Percentiles rank a stretch among this genome's conserved stretches.
These are phyloP conservation scores for Ctenopoma multispine DNA, from an alignment of 2,797 vertebrate genomes.

Conservation along the genomic window DNA sequence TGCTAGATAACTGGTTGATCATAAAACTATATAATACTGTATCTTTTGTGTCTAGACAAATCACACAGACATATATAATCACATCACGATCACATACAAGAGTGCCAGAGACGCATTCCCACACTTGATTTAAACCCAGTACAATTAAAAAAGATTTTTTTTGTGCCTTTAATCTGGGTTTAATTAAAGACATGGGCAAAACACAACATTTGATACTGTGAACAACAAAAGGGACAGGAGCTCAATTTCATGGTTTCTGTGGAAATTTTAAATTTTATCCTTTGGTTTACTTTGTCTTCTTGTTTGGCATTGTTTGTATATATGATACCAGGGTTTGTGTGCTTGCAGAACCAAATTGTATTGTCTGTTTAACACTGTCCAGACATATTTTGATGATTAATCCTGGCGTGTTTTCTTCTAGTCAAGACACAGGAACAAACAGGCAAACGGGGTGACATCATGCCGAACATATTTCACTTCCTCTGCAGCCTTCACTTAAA, in stretches of 20 bases:
- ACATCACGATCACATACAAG: no score
- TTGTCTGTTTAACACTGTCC: slow-evolving; percentile 46
- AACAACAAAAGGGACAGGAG: slow-evolving; percentile 27
- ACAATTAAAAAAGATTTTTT: neutral
- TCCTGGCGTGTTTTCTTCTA: slow-evolving; percentile 51
- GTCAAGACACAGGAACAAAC: slow-evolving; percentile 68
- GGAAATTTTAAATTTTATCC: slow-evolving; percentile 19
- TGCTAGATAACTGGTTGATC: no score
- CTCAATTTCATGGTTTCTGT: slow-evolving; percentile 40
- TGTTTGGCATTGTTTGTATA: slow-evolving; percentile 51
- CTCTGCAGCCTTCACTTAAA: slow-evolving; percentile 46
- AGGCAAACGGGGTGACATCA: slow-evolving; percentile 61
- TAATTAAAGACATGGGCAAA: slow-evolving; percentile 30
- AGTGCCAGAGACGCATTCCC: neutral
- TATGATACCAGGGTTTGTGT: slow-evolving; percentile 19
- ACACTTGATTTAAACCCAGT: slow-evolving; percentile 23
- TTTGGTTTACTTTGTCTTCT: slow-evolving; percentile 13
- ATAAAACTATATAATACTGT: no score
- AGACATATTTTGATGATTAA: slow-evolving; percentile 56
- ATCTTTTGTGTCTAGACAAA: no score
- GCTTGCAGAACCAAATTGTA: slow-evolving; percentile 39
- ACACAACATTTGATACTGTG: neutral
- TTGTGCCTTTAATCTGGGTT: slow-evolving; percentile 36
- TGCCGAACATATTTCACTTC: slow-evolving; percentile 54
- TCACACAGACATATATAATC: no score